Conservation (phyloP, 2,888 invertebrate species). For the Trilocha varians region DNA sequence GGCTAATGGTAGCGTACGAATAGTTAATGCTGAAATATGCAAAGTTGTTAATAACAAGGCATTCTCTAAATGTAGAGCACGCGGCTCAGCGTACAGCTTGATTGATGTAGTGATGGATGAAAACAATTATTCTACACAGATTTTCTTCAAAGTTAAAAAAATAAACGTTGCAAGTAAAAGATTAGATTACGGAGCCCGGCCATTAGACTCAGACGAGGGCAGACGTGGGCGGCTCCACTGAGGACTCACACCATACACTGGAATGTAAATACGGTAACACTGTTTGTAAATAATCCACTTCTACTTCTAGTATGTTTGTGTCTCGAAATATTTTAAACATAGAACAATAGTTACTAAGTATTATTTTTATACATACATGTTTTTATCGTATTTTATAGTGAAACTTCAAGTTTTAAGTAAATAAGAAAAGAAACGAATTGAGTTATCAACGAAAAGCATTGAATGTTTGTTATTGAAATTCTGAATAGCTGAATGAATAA, state of each 20-base stretch:
- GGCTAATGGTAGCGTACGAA: conserved; percentile 3
- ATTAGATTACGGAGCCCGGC: conserved; percentile 37
- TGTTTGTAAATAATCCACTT: background rate
- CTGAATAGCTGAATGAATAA: background rate
- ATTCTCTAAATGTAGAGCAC: no score
- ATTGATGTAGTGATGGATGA: conserved; percentile 1
- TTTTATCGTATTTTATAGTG: no score
- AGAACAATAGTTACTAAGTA: no score
- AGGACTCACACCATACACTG: no score
- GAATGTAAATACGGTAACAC: no score
- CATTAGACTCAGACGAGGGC: conserved; percentile 18
- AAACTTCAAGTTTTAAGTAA: no score
- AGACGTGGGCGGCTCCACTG: background rate
- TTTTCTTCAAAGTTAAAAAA: conserved; percentile 1
- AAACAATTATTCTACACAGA: background rate
- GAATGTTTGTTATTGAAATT: no score
- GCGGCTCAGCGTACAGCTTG: background rate
- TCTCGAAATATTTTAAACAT: no score
- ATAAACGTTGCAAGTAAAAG: conserved; percentile 20
- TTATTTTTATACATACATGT: no score
- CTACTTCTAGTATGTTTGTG: background rate
- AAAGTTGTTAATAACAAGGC: no score
- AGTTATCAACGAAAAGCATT: no score
- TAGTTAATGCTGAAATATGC: background rate
- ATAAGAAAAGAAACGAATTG: no score